phyloP scores from a whole-genome alignment of 2,888 invertebrate species.

The Pterostichus madidus region DNA sequence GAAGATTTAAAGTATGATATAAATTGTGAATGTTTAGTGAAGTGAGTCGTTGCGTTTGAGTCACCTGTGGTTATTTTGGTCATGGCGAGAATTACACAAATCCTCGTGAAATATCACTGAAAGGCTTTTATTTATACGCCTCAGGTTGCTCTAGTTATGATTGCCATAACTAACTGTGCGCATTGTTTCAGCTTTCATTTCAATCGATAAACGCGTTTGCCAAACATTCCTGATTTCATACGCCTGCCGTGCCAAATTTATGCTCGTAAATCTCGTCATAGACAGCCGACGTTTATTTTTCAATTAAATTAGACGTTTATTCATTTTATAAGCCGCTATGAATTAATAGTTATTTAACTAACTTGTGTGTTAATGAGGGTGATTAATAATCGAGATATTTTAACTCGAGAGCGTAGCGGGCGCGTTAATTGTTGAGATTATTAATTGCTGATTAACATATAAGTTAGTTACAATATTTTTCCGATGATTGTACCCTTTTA shows the following conservation, averaged over 20 bases:
- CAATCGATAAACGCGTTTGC: no score
- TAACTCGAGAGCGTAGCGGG: no score
- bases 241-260: background rate
- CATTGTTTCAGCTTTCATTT: background rate
- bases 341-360: conserved; percentile 3
- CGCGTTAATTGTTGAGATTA: no score
- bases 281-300: conserved; percentile 31
- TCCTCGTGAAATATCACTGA: background rate
- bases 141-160: no score
- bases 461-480: no score
- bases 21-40: conserved; percentile 38
- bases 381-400: no score
- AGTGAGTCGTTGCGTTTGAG: conserved; percentile 36
- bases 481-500: no score
- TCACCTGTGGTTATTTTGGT: conserved; percentile 41
- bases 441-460: no score
- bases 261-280: background rate
- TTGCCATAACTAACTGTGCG: background rate
- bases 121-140: background rate
- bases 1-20: background rate
- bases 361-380: no score
- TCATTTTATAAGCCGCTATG: background rate
- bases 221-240: no score
- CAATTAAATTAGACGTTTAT: conserved; percentile 21
- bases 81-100: background rate